A percentile compares a stretch with the other conserved stretches of the same genome.
Conservation (phyloP, 1,140 invertebrate species). For the Pseudomyrmex gracilis region DNA sequence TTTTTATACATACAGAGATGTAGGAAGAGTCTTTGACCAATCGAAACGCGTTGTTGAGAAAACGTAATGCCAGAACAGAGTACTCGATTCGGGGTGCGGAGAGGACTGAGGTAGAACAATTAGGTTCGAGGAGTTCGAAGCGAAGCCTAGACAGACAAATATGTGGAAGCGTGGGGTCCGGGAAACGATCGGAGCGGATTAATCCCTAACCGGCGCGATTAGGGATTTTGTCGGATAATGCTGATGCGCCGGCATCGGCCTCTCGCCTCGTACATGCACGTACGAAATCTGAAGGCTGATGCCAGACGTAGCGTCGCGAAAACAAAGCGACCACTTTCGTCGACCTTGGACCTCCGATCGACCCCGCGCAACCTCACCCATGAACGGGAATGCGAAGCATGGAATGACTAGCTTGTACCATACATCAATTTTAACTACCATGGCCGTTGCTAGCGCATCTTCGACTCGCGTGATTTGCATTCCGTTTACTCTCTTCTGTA, state of each 20-base stretch:
- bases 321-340: conserved; percentile 40
- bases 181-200: conserved; percentile 67
- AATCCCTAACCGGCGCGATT: conserved; percentile 50
- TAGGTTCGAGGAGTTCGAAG: conserved; percentile 44
- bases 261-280: not conserved
- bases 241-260: conserved; percentile 18
- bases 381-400: conserved; percentile 81
- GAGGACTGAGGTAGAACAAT: not conserved
- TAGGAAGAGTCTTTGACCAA: conserved; percentile 15
- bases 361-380: conserved; percentile 74
- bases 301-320: conserved; percentile 43
- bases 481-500: conserved; percentile 14
- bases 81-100: conserved; percentile 25
- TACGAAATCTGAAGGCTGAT: conserved; percentile 28
- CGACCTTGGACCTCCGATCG: conserved; percentile 73
- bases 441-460: conserved; percentile 62
- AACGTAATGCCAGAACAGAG: conserved; percentile 29
- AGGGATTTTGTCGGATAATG: conserved; percentile 54
- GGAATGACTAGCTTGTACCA: conserved; percentile 80
- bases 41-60: conserved; percentile 11
- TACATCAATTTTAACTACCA: conserved; percentile 69
- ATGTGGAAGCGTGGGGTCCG: conserved; percentile 65
- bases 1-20: conserved; percentile 14
- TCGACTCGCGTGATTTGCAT: conserved; percentile 25
- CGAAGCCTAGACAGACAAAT: conserved; percentile 72